Base-by-base conservation (phyloP, 2,888 invertebrate genomes). In the Ligdia adustata region DNA sequence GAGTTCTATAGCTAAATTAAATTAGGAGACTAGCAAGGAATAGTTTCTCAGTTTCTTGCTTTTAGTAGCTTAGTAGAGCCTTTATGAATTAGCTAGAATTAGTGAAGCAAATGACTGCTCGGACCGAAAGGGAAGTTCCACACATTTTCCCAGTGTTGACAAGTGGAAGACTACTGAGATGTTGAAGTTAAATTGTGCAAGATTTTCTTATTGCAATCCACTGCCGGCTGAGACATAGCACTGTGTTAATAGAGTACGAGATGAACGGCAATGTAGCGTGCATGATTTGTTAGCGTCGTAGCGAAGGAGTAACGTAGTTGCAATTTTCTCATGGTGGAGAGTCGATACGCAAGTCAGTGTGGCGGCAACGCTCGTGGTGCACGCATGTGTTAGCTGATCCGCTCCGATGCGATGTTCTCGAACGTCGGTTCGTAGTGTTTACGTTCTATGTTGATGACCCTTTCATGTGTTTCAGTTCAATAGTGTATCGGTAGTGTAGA, bases 81-180 rank as follows among this genome's bases (percentile, higher is more conserved):
- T 73, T 74, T 71, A 58, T 59, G 66, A 67, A 72, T 78, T 72
- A 72, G 64, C 68, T 64, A 45, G 59, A 73, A 80, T 79, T 80
- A 76, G 75, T 68, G 66, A 75, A 74, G 69, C 74, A 78, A 79
- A 82, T 75, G 73, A 71, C 72, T 72, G n/a, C n/a, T n/a, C n/a
- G 64, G 61, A 62, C 60, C 57, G 60, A 60, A 54, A 57, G 44
- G 56, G 60, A 66, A 72, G 70, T 73, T 74, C 73, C 64, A 63
- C 65, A 62, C 64, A 64, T 72, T 80, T 78, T 73, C 75, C 60
- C 51, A 68, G 61, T 75, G 77, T 78, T 78, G 76, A 81, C 78
- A 76, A 72, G 57, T 71, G 57, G 53, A 53, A 47, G 20, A 45
- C 44, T 62, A 69, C 68, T 48, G 64, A 35, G 44, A 47, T 22